Conservation (phyloP, 2,113 vertebrate species). For the Oxyura jamaicensis region DNA sequence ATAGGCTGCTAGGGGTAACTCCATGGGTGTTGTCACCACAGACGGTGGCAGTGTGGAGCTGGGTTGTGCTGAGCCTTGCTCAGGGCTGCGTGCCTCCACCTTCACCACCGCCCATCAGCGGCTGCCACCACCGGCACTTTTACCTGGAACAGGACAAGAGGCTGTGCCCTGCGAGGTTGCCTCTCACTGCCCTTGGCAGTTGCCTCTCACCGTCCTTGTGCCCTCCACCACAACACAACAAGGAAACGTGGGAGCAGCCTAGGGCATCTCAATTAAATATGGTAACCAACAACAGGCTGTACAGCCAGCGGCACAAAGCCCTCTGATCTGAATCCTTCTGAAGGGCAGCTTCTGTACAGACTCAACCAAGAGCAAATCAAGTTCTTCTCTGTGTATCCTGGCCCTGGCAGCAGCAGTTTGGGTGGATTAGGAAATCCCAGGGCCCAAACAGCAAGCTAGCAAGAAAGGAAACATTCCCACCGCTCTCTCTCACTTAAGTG, state of each 20-base stretch:
- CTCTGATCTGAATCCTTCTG: not conserved
- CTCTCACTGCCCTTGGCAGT: too few species aligned
- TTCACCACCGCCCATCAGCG: rapidly evolving
- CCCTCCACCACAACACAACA: not conserved
- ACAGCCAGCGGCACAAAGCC: not conserved
- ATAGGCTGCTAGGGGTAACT: not conserved
- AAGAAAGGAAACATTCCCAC: not conserved
- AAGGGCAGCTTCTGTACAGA: not conserved
- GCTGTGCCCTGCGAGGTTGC: rapidly evolving
- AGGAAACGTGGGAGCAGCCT: not conserved
- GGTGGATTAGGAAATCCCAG: not conserved
- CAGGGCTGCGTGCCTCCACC: not conserved
- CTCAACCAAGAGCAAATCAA: not conserved
- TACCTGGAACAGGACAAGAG: not conserved
- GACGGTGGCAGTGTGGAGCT: not conserved
- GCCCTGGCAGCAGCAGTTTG: not conserved
- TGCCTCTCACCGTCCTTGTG: not conserved
- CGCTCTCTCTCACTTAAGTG: not conserved
- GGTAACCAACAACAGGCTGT: not conserved
- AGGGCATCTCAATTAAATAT: not conserved
- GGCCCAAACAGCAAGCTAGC: not conserved
- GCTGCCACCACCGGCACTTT: not conserved
- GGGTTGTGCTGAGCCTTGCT: not conserved
- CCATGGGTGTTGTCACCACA: not conserved
- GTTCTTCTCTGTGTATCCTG: not conserved